Conservation (phyloP, 2,797 vertebrate species). For the Myotis myotis region DNA sequence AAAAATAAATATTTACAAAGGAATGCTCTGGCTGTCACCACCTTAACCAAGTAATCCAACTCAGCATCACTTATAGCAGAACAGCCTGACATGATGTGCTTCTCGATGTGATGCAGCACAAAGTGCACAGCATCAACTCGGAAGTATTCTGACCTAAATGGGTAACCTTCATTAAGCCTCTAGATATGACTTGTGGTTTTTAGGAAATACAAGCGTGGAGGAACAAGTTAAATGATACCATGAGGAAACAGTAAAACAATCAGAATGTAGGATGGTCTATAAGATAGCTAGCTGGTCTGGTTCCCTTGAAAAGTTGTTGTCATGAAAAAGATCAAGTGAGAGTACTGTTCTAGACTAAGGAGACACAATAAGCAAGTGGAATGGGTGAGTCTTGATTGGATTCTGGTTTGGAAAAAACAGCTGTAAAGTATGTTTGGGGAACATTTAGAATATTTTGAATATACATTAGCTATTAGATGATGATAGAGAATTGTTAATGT, state of each 20-base stretch:
- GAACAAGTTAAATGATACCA: neutral
- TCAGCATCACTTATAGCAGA: neutral
- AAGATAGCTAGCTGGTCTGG: neutral
- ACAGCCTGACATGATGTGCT: neutral
- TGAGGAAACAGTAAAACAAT: neutral
- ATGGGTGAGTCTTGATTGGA: neutral
- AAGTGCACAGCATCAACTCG: neutral
- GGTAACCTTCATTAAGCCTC: neutral
- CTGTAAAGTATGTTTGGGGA: neutral
- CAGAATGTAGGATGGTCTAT: neutral
- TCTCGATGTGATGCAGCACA: neutral
- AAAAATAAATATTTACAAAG: slow-evolving; percentile 1
- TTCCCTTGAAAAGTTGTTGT: neutral
- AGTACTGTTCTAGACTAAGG: neutral
- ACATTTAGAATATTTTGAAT: neutral
- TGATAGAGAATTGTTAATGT: neutral
- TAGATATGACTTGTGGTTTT: neutral
- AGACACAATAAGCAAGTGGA: neutral
- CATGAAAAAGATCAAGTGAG: neutral
- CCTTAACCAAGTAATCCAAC: neutral
- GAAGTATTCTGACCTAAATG: neutral
- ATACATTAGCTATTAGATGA: too few species aligned
- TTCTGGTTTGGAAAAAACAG: neutral
- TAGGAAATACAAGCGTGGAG: neutral
- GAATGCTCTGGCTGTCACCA: neutral